These are phyloP conservation scores for Lophius piscatorius DNA, from an alignment of 2,113 vertebrate genomes.

Conservation along the genomic window DNA sequence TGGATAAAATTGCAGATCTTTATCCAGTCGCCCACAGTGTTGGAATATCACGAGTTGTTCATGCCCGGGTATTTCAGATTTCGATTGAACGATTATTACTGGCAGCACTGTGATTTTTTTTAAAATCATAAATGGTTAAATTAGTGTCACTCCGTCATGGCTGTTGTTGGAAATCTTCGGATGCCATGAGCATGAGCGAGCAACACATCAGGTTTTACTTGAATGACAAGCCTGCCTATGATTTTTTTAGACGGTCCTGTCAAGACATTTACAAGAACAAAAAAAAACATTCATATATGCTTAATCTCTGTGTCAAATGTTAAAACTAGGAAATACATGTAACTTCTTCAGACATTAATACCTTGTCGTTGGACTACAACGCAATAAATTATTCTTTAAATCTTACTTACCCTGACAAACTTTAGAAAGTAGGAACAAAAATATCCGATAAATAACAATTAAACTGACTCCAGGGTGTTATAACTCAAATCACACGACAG, in stretches of 20 bases:
- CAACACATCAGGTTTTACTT: slow-evolving; percentile 54
- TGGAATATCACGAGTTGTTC: no score
- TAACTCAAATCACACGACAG: no score
- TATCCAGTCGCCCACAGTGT: no score
- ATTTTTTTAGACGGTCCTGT: not conserved
- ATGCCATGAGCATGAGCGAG: not conserved
- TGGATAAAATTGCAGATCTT: no score
- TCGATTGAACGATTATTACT: no score
- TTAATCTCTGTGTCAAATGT: not conserved
- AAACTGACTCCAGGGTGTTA: not conserved
- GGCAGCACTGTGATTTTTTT: slow-evolving; percentile 4
- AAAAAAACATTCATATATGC: no score
- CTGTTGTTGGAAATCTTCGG: not conserved
- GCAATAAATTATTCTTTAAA: no score
- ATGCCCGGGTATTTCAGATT: no score
- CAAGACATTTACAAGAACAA: no score
- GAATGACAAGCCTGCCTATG: slow-evolving; percentile 13
- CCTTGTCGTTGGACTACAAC: not conserved
- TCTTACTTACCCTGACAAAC: slow-evolving; percentile 15
- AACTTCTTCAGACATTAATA: not conserved
- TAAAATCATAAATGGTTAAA: no score
- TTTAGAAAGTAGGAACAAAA: not conserved
- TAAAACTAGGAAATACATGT: not conserved
- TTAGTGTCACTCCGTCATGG: no score
- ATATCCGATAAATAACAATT: not conserved